Conservation (phyloP, 2,888 invertebrate genomes). For the Helicoverpa assulta region DNA sequence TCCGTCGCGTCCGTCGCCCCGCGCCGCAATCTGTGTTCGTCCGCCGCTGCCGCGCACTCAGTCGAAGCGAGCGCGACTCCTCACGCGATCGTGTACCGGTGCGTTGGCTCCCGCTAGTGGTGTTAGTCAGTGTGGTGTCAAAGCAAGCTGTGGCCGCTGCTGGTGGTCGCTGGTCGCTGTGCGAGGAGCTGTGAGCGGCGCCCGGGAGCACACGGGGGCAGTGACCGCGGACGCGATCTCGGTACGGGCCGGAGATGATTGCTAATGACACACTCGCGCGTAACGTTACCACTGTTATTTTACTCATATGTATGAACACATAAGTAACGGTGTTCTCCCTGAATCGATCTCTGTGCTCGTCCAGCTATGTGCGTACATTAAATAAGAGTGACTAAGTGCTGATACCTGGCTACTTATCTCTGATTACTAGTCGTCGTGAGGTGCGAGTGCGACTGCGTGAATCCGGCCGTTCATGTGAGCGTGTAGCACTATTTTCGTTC, state of each 20-base stretch:
- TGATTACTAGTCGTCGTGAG: background rate
- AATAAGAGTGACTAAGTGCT: conserved; percentile 1
- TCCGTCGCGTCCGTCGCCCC: conserved; percentile 18
- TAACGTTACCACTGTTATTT: conserved; percentile 39
- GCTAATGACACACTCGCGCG: conserved; percentile 57
- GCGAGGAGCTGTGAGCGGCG: conserved; percentile 31
- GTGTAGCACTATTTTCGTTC: conserved; percentile 41
- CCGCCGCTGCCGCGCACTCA: conserved; percentile 21
- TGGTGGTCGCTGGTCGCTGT: conserved; percentile 2
- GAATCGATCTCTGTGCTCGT: conserved; percentile 12
- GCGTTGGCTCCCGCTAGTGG: conserved; percentile 10
- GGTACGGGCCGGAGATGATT: conserved; percentile 66
- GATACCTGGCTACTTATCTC: background rate
- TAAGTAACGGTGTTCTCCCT: conserved; percentile 13
- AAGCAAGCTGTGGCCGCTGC: conserved; percentile 30
- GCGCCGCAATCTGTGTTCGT: conserved; percentile 12
- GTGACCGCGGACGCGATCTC: conserved; percentile 78
- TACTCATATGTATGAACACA: conserved; percentile 10
- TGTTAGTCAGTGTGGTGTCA: conserved; percentile 10
- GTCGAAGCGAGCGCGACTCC: conserved; percentile 36
- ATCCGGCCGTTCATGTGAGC: background rate
- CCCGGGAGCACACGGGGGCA: conserved; percentile 71
- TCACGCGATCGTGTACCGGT: conserved; percentile 30
- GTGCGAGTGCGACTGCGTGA: background rate
- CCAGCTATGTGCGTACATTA: conserved; percentile 1